These are phyloP conservation scores for Lycopodina hypogea DNA, from an alignment of 37 sponge, comb jelly and placozoan species.

Conservation along the genomic window DNA sequence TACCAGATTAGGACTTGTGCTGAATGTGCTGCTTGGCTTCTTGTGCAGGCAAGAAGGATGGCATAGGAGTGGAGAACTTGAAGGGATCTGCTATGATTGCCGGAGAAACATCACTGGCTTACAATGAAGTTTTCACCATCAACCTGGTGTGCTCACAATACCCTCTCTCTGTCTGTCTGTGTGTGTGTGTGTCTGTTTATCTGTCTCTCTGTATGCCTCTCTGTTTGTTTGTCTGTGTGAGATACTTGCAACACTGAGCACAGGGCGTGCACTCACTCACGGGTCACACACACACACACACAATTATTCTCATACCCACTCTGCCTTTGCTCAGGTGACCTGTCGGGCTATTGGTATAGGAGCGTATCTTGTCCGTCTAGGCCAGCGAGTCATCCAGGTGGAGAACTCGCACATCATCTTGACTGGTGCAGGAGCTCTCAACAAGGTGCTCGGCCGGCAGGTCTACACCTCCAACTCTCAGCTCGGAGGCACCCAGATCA, in stretches of 20 bases:
- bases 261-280: too few species aligned
- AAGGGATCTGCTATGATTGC: slow-evolving; percentile 96
- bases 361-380: slow-evolving; percentile 92
- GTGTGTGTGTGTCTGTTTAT: too few species aligned
- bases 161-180: background rate
- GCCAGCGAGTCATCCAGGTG: slow-evolving; percentile 94
- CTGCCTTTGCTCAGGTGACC: slow-evolving; percentile 64
- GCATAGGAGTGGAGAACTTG: slow-evolving; percentile 93
- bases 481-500: slow-evolving; percentile 95
- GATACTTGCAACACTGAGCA: too few species aligned
- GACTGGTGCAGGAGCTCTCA: slow-evolving; percentile 93
- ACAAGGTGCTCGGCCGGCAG: slow-evolving; percentile 83
- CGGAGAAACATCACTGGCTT: slow-evolving; percentile 94
- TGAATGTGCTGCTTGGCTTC: too few species aligned
- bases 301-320: background rate
- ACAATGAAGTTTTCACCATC: slow-evolving; percentile 90
- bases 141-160: slow-evolving; percentile 68
- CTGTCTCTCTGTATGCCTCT: too few species aligned
- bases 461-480: slow-evolving; percentile 95
- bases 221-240: too few species aligned
- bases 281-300: too few species aligned
- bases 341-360: slow-evolving; percentile 97
- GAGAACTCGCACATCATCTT: slow-evolving; percentile 96
- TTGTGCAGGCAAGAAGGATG: slow-evolving; percentile 79
- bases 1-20: too few species aligned